Conservation (phyloP, 2,113 vertebrate species). For the Myiozetetes cayanensis region DNA sequence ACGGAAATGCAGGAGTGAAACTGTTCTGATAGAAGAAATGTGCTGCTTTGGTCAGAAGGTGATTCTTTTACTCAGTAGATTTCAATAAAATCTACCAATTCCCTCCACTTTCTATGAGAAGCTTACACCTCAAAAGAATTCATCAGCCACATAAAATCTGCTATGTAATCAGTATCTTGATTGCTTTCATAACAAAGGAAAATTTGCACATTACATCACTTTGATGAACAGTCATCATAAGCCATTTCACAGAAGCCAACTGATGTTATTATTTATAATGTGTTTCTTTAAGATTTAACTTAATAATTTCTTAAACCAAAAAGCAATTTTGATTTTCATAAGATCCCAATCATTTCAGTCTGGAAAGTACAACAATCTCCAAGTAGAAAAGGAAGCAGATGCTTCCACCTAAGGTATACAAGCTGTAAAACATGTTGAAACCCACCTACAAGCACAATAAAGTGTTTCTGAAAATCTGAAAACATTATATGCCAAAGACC, state of each 20-base stretch:
- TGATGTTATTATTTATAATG: slow-evolving; percentile 54
- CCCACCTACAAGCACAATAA: neutral
- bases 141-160: neutral
- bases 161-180: neutral
- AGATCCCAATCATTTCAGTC: slow-evolving; percentile 11
- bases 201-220: neutral
- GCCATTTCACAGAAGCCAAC: slow-evolving; percentile 38
- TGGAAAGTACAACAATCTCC: slow-evolving; percentile 31
- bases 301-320: slow-evolving; percentile 35
- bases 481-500: neutral
- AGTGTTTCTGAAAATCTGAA: neutral
- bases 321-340: slow-evolving; percentile 54
- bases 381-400: neutral
- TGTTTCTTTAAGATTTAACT: slow-evolving; percentile 55
- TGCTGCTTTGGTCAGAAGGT: neutral
- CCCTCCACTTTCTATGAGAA: neutral
- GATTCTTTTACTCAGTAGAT: neutral
- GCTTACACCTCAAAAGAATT: neutral
- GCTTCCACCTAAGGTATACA: neutral
- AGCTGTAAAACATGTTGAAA: neutral
- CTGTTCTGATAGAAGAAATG: neutral
- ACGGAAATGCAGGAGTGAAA: neutral
- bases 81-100: neutral
- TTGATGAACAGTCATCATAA: slow-evolving; percentile 30
- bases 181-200: slow-evolving; percentile 4